Evolutionary conservation across 2,888 invertebrate species (phyloP).

Genomic region (Ariolimax columbianus): DNA sequence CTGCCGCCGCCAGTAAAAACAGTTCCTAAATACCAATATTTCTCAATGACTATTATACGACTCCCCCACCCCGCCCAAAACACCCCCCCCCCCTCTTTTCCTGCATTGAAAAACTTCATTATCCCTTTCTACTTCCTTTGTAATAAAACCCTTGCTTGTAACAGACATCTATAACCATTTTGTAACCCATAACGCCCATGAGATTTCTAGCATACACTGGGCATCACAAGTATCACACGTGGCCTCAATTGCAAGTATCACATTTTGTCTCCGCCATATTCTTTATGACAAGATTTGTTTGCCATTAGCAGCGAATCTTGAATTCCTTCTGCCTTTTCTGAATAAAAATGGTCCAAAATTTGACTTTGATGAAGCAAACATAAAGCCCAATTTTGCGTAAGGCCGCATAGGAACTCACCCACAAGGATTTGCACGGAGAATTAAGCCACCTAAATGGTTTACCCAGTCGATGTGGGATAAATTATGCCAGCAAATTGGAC

Average conservation of each 20-base stretch:
- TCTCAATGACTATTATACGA: too few species aligned
- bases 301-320: conserved; percentile 1
- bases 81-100: too few species aligned
- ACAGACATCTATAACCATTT: too few species aligned
- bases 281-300: not conserved
- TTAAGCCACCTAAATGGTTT: conserved; percentile 39
- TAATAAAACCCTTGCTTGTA: too few species aligned
- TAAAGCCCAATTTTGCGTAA: conserved; percentile 17
- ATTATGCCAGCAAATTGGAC: conserved; percentile 67
- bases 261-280: not conserved
- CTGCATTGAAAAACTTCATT: too few species aligned
- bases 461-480: conserved; percentile 55
- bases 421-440: conserved; percentile 34
- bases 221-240: not conserved
- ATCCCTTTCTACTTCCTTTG: too few species aligned
- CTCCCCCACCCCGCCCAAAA: too few species aligned
- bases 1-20: too few species aligned
- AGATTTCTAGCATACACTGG: not conserved
- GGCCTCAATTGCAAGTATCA: not conserved
- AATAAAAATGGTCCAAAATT: not conserved
- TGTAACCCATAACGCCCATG: not conserved
- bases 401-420: conserved; percentile 23
- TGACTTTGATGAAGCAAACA: conserved; percentile 27
- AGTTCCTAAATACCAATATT: too few species aligned
- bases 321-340: not conserved